Evolutionary conservation across 2,797 vertebrate genomes (phyloP).

Genomic region (Tinamus major): DNA sequence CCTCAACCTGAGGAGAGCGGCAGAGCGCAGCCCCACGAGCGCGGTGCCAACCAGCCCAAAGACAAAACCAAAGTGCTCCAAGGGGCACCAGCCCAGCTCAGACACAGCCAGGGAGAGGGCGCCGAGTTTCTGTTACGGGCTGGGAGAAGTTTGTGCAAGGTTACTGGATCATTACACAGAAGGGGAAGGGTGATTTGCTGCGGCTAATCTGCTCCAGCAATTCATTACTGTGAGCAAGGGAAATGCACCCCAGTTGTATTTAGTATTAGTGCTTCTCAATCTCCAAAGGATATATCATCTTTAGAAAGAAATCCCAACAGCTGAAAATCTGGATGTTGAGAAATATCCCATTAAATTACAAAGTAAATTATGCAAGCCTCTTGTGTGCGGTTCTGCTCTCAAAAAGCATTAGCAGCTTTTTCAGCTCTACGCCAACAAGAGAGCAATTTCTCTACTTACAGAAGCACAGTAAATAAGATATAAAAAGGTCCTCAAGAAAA

Average conservation of each 20-base stretch:
- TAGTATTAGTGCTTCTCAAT: background rate
- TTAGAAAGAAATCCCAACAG: slow-evolving; percentile 17
- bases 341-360: slow-evolving; percentile 35
- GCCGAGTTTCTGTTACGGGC: slow-evolving; percentile 32
- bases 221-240: background rate
- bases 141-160: background rate
- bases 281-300: slow-evolving; percentile 1
- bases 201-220: background rate
- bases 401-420: slow-evolving; percentile 23
- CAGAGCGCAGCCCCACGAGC: background rate
- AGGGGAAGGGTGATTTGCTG: background rate
- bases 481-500: slow-evolving; percentile 26
- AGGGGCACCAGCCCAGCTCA: background rate
- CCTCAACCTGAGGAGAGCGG: background rate
- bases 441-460: slow-evolving; percentile 9
- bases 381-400: slow-evolving; percentile 31
- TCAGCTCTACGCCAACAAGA: background rate
- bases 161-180: background rate
- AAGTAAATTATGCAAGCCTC: slow-evolving; percentile 33
- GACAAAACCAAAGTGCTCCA: background rate
- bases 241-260: background rate
- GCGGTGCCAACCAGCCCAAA: background rate
- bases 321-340: slow-evolving; percentile 18
- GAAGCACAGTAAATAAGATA: slow-evolving; percentile 22
- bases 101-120: background rate